Base-by-base conservation (phyloP, 2,888 invertebrate species). In the Spodoptera littoralis region DNA sequence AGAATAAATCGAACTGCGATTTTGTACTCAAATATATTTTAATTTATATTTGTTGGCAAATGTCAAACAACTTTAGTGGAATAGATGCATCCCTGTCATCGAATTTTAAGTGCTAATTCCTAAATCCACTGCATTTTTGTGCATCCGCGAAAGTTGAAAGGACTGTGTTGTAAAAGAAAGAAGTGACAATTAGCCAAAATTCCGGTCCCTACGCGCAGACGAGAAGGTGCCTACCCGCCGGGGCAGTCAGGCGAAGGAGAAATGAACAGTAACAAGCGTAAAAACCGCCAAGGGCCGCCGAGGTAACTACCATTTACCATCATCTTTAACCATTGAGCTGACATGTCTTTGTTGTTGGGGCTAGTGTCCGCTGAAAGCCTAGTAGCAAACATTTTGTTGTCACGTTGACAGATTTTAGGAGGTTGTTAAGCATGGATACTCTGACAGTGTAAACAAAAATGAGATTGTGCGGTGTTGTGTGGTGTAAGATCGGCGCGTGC, bases 201-300 rank as follows among this genome's bases (percentile, higher is more conserved):
- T 97, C 97, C 97, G 97, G 97, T 97, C 96, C 97, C 97, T 94
- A 97, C 97, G 96, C 96, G 96, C 95, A 96, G 96, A 95, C 96
- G 96, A 96, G 96, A 97, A 95, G 96, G 96, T 96, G 96, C 96
- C 96, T 96, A 96, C 95, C 95, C 95, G 94, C 95, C 96, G 95
- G 96, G 96, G 95, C 96, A 95, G 91, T 91, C 93, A 84, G 94
- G 94, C 89, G 94, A 93, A 89, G 92, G 92, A 93, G 96, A 96
- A 90, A 97, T 96, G 96, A 97, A 97, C 36, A 36, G 36, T 91
- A 97, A 96, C 93, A 97, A 97, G 95, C 96, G 97, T 94, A 98
- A 97, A 96, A 97, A 96, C 95, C 97, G 97, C 93, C 96, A 97
- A 88, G 97, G 96, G 89, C 95, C 96, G 85, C 95, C 96, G 89